These are phyloP conservation scores for Halichoerus grypus DNA, from an alignment of 2,113 vertebrate species.

Conservation along the genomic window DNA sequence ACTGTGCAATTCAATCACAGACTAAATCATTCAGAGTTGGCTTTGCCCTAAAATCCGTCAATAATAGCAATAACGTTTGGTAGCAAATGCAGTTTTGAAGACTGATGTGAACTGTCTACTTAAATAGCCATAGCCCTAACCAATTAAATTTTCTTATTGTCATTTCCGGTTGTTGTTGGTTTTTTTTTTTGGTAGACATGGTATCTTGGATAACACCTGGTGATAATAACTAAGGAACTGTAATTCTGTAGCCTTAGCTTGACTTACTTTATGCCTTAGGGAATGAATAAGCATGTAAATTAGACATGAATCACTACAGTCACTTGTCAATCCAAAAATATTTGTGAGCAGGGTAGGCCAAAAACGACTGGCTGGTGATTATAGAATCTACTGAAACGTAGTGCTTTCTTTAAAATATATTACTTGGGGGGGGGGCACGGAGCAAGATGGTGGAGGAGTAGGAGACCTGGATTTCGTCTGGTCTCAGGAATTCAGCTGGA, in stretches of 20 bases:
- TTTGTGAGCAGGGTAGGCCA: slow-evolving; percentile 28
- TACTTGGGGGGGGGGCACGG: neutral
- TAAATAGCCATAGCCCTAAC: slow-evolving; percentile 37
- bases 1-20: slow-evolving; percentile 40
- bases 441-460: too few relatives aligned
- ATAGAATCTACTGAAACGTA: slow-evolving; percentile 58
- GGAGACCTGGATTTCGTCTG: too few relatives aligned
- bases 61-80: slow-evolving; percentile 41
- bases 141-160: slow-evolving; percentile 60
- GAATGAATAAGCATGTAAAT: slow-evolving; percentile 68
- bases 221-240: slow-evolving; percentile 46
- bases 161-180: neutral
- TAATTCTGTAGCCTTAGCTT: slow-evolving; percentile 66
- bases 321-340: slow-evolving; percentile 71
- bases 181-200: neutral
- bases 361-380: slow-evolving; percentile 46
- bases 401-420: slow-evolving; percentile 52
- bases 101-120: slow-evolving; percentile 51
- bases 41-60: slow-evolving; percentile 59
- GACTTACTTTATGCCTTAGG: slow-evolving; percentile 47
- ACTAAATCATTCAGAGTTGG: slow-evolving; percentile 58
- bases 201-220: slow-evolving; percentile 60
- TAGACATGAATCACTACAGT: slow-evolving; percentile 59
- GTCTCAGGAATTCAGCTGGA: too few relatives aligned
- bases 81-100: slow-evolving; percentile 68